phyloP scores from a whole-genome alignment of 2,113 vertebrate species.

The Silurus meridionalis region DNA sequence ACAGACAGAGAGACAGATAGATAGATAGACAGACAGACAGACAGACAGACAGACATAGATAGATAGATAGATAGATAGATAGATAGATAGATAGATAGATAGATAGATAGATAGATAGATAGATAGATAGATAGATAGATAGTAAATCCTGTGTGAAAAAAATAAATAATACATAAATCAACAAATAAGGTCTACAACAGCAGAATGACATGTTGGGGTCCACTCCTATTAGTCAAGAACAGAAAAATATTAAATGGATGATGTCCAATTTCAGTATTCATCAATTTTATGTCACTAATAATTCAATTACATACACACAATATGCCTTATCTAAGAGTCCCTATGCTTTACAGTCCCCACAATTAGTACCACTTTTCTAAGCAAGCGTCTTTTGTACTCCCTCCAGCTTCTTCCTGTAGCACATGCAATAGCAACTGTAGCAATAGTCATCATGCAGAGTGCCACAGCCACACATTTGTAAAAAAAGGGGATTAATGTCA shows the following conservation, averaged over 20 bases:
- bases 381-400: background rate
- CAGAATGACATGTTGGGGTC: background rate
- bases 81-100: no score
- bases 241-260: background rate
- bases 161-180: background rate
- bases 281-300: background rate
- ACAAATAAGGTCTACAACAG: background rate
- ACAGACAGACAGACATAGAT: no score
- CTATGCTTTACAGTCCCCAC: background rate
- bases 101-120: no score
- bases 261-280: background rate
- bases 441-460: background rate
- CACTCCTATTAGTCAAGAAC: background rate
- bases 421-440: background rate
- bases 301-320: background rate
- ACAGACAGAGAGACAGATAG: no score
- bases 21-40: no score
- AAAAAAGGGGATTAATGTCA: slow-evolving; percentile 6
- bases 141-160: background rate
- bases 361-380: background rate
- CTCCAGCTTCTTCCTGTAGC: background rate
- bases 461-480: background rate
- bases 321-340: background rate
- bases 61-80: no score
- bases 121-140: no score